Conservation (phyloP, 1,140 invertebrate genomes). For the Lucilia sericata region DNA sequence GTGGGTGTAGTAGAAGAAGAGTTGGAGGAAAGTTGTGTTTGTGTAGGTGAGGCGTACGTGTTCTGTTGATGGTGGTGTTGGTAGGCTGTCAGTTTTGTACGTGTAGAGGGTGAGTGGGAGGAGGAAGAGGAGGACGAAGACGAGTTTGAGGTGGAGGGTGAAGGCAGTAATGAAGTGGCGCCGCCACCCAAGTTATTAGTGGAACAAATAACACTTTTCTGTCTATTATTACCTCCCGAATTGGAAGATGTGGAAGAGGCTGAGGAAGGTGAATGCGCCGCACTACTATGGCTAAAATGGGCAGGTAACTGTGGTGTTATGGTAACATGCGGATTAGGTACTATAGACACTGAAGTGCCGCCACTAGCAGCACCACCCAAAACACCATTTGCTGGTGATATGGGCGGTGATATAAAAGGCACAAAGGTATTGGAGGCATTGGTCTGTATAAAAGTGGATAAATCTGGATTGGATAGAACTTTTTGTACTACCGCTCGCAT, state of each 20-base stretch:
- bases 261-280: conserved; percentile 48
- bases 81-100: conserved; percentile 22
- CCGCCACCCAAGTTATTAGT: conserved; percentile 48
- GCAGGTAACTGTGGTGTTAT: conserved; percentile 62
- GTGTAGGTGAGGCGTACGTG: conserved; percentile 33
- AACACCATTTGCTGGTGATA: conserved; percentile 58
- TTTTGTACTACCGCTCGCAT: conserved; percentile 66
- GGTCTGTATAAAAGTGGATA: conserved; percentile 64
- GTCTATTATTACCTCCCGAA: conserved; percentile 46
- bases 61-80: conserved; percentile 31
- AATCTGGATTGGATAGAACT: conserved; percentile 64
- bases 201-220: conserved; percentile 63
- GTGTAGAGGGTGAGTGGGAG: conserved; percentile 41
- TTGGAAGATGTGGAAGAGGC: conserved; percentile 56
- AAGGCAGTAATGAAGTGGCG: conserved; percentile 37
- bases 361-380: background rate
- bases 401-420: conserved; percentile 64
- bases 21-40: conserved; percentile 51
- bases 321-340: conserved; percentile 62
- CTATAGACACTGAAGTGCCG: conserved; percentile 49
- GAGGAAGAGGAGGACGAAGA: conserved; percentile 45
- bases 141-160: conserved; percentile 27
- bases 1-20: conserved; percentile 48
- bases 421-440: conserved; percentile 56
- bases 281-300: conserved; percentile 58